These are phyloP conservation scores for Zaprionus kolodkinae DNA, from an alignment of 1,140 invertebrate species.

Conservation along the genomic window DNA sequence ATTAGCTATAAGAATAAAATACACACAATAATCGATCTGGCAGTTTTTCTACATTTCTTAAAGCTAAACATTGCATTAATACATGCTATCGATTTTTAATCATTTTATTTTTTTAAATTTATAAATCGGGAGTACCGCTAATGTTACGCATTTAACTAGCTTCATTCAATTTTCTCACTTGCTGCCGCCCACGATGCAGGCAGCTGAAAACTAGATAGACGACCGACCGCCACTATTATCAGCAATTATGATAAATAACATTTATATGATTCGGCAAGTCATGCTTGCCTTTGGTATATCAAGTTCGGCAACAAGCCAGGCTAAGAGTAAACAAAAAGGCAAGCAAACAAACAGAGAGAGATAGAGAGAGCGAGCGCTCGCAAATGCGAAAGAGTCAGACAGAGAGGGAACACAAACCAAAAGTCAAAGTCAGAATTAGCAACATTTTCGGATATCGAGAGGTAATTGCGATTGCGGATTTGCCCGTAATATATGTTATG, in stretches of 20 bases:
- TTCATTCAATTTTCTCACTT: conserved; percentile 12
- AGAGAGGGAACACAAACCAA: conserved; percentile 9
- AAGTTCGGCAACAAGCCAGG: conserved; percentile 15
- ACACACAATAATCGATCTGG: too few species aligned
- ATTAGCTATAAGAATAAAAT: too few species aligned
- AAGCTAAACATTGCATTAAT: too few species aligned
- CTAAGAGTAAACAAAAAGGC: conserved; percentile 35
- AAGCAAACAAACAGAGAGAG: conserved; percentile 51
- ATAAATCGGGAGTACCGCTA: not conserved
- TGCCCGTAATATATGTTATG: conserved; percentile 8
- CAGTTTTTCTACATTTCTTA: too few species aligned
- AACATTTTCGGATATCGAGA: conserved; percentile 52
- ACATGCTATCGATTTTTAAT: too few species aligned
- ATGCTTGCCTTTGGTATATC: conserved; percentile 48
- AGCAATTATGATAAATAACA: conserved; percentile 48
- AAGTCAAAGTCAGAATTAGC: conserved; percentile 61
- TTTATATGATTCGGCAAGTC: conserved; percentile 45
- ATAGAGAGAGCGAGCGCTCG: not conserved
- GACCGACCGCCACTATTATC: conserved; percentile 17
- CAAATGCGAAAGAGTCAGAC: not conserved
- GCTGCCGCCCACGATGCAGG: conserved; percentile 27
- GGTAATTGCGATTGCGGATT: conserved; percentile 73
- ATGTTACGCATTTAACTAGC: conserved; percentile 34
- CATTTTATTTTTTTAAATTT: not conserved
- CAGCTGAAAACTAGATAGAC: not conserved